Evolutionary conservation across 2,113 vertebrate genomes (phyloP).

Genomic region (Euleptes europaea): DNA sequence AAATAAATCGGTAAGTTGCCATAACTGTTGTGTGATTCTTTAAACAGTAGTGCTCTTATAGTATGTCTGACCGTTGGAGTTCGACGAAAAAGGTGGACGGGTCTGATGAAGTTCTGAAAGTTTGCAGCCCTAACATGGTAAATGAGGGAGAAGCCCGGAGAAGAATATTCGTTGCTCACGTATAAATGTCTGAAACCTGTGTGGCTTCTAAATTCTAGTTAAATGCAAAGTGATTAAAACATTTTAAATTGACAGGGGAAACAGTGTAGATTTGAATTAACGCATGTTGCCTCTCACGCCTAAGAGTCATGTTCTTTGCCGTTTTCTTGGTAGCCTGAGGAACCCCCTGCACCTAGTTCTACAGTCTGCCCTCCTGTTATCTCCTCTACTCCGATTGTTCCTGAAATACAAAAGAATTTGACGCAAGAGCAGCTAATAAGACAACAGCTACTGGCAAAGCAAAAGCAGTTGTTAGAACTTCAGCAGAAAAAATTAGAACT

Average conservation of each 20-base stretch:
- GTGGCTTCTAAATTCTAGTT: not conserved
- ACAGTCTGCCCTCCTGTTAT: slow-evolving; percentile 72
- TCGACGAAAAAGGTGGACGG: not conserved
- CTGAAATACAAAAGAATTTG: slow-evolving; percentile 85
- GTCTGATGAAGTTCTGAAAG: slow-evolving; percentile 16
- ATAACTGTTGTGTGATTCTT: slow-evolving; percentile 34
- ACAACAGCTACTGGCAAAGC: slow-evolving; percentile 95
- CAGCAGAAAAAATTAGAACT: slow-evolving; percentile 99
- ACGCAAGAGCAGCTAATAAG: slow-evolving; percentile 96
- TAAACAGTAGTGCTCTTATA: slow-evolving; percentile 33
- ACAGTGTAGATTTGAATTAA: not conserved
- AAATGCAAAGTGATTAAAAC: not conserved
- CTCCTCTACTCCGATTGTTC: slow-evolving; percentile 71
- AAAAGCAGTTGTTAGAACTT: slow-evolving; percentile 97
- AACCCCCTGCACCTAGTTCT: slow-evolving; percentile 77
- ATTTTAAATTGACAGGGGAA: not conserved
- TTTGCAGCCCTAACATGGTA: not conserved
- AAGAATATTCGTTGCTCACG: not conserved
- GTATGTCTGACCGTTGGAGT: slow-evolving; percentile 23
- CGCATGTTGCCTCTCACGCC: not conserved
- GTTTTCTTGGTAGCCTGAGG: slow-evolving; percentile 83
- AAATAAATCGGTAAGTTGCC: slow-evolving; percentile 91
- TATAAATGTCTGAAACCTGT: not conserved
- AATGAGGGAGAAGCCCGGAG: not conserved
- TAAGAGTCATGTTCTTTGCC: slow-evolving; percentile 41